phyloP scores from a whole-genome alignment of 2,797 vertebrate genomes.

The Intellagama lesueurii region DNA sequence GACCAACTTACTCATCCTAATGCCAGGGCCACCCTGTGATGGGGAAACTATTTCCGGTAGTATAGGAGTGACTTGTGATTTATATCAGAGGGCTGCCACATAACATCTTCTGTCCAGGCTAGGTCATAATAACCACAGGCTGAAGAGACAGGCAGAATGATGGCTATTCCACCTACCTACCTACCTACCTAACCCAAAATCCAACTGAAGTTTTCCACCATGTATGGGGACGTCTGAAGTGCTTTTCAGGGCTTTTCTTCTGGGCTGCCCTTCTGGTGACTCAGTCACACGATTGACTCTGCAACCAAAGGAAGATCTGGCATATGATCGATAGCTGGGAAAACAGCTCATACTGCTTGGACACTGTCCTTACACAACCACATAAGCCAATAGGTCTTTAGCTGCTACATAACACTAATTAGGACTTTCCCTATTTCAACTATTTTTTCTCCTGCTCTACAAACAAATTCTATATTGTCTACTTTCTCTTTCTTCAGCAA shows the following conservation, averaged over 20 bases:
- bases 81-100: neutral
- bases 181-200: too few species aligned
- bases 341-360: too few species aligned
- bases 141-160: neutral
- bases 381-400: too few species aligned
- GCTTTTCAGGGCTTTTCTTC: too few species aligned
- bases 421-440: neutral
- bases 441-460: neutral
- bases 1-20: neutral
- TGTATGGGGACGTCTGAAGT: too few species aligned
- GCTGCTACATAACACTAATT: neutral
- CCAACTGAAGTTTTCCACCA: too few species aligned
- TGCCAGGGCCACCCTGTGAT: too few species aligned
- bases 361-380: too few species aligned
- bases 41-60: neutral
- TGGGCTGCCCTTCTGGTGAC: too few species aligned
- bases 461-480: constrained; percentile 34
- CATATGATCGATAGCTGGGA: too few species aligned
- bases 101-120: neutral
- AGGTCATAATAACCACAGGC: neutral
- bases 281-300: too few species aligned
- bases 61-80: neutral
- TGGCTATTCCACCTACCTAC: neutral
- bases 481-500: neutral
- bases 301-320: too few species aligned